Conservation (phyloP, 2,797 vertebrate genomes). For the Luscinia megarhynchos region DNA sequence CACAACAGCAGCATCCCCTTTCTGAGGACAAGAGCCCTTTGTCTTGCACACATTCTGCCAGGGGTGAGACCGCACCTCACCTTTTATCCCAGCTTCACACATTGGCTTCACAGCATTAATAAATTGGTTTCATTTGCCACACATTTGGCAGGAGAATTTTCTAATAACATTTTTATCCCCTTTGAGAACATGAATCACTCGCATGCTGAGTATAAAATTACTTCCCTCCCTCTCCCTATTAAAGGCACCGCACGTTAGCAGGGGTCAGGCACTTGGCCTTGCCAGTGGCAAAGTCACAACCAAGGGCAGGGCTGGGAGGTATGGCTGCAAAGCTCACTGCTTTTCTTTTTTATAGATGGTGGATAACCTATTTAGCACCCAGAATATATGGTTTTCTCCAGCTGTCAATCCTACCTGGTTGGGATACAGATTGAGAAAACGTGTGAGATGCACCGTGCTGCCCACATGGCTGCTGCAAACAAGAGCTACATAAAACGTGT, state of each 20-base stretch:
- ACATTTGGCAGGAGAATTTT: constrained; percentile 69
- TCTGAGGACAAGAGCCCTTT: constrained; percentile 13
- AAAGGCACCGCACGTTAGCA: constrained; percentile 70
- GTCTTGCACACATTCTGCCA: neutral
- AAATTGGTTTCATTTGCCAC: constrained; percentile 72
- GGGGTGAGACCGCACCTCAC: neutral
- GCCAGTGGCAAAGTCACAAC: constrained; percentile 71
- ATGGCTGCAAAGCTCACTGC: constrained; percentile 66
- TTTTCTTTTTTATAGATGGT: constrained; percentile 48
- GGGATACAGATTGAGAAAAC: constrained; percentile 71
- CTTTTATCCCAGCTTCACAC: constrained; percentile 62
- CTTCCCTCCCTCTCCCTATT: constrained; percentile 61
- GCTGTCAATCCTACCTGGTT: constrained; percentile 76
- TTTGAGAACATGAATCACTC: constrained; percentile 64
- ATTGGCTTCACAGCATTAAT: constrained; percentile 60
- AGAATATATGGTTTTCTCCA: constrained; percentile 64
- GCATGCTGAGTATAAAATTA: constrained; percentile 69
- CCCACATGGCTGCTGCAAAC: neutral
- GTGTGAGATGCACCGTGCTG: constrained; percentile 18
- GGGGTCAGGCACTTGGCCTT: constrained; percentile 73
- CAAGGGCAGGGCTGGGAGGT: constrained; percentile 73
- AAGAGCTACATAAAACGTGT: neutral
- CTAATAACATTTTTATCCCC: constrained; percentile 74
- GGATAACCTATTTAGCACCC: constrained; percentile 64
- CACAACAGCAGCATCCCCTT: neutral